These are phyloP conservation scores for Lytechinus pictus DNA, from an alignment of 35 echinoderm and acorn worm species.

Conservation along the genomic window DNA sequence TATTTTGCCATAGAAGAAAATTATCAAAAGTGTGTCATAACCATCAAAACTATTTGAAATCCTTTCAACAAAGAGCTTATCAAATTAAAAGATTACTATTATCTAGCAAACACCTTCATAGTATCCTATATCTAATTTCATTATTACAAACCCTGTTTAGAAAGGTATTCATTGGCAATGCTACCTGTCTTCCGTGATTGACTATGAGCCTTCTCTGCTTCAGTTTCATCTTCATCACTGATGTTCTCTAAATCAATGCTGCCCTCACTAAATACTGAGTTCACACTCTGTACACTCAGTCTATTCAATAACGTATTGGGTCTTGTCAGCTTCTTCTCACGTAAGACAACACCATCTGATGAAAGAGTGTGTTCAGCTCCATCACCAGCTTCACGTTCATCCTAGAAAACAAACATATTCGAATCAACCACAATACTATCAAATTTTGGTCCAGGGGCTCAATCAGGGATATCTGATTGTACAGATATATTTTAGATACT, in stretches of 20 bases:
- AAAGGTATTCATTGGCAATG: background rate
- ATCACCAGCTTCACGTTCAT: conserved; percentile 38
- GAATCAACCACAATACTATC: too few relatives aligned
- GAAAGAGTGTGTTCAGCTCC: conserved; percentile 7
- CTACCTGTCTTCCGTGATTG: background rate
- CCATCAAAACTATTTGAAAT: too few relatives aligned
- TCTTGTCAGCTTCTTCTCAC: conserved; percentile 42
- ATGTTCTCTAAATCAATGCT: conserved; percentile 46
- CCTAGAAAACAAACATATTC: background rate
- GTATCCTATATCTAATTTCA: background rate
- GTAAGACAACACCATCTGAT: conserved; percentile 11
- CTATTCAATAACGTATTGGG: conserved; percentile 18
- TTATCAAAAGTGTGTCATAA: too few relatives aligned
- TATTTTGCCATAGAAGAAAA: too few relatives aligned
- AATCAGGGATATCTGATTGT: too few relatives aligned
- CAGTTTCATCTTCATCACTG: conserved; percentile 32
- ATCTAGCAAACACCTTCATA: too few relatives aligned
- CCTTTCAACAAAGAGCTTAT: too few relatives aligned
- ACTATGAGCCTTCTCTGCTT: conserved; percentile 15
- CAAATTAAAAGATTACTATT: too few relatives aligned
- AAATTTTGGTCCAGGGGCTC: too few relatives aligned
- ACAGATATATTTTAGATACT: too few relatives aligned
- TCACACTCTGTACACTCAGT: conserved; percentile 36
- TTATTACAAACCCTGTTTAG: background rate
- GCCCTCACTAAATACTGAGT: conserved; percentile 28